A percentile compares a stretch with the other conserved stretches of the same genome.
Conservation (phyloP, 2,888 invertebrate genomes). For the Tiliacea citrago region DNA sequence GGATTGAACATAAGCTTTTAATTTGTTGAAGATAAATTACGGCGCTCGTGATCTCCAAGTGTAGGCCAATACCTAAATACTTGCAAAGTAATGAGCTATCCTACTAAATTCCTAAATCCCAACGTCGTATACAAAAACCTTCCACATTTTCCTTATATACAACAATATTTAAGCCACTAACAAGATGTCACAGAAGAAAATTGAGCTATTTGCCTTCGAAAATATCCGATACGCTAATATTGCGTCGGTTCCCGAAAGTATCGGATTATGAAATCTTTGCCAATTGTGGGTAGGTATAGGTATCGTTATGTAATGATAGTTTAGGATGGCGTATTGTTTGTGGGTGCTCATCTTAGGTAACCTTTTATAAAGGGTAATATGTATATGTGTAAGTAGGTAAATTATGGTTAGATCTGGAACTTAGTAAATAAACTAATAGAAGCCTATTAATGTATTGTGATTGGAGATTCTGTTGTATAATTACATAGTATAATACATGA, state of each 20-base stretch:
- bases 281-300: constrained; percentile 31
- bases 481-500: too few relatives aligned
- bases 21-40: background rate
- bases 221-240: constrained; percentile 60
- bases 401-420: background rate
- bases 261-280: constrained; percentile 57
- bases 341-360: constrained; percentile 2
- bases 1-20: background rate
- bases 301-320: constrained; percentile 37
- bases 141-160: constrained; percentile 15
- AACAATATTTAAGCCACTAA: constrained; percentile 56
- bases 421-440: background rate
- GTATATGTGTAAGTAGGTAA: background rate
- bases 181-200: constrained; percentile 54
- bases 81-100: constrained; percentile 12
- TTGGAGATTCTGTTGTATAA: too few relatives aligned
- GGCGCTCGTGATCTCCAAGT: background rate
- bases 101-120: constrained; percentile 34
- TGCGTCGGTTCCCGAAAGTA: constrained; percentile 43
- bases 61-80: constrained; percentile 4
- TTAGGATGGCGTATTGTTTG: constrained; percentile 33
- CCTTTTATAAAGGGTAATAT: background rate
- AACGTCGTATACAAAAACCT: constrained; percentile 15
- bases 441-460: background rate
- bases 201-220: constrained; percentile 60